Base-by-base conservation (phyloP, 2,888 invertebrate species). In the Lathronympha strigana region DNA sequence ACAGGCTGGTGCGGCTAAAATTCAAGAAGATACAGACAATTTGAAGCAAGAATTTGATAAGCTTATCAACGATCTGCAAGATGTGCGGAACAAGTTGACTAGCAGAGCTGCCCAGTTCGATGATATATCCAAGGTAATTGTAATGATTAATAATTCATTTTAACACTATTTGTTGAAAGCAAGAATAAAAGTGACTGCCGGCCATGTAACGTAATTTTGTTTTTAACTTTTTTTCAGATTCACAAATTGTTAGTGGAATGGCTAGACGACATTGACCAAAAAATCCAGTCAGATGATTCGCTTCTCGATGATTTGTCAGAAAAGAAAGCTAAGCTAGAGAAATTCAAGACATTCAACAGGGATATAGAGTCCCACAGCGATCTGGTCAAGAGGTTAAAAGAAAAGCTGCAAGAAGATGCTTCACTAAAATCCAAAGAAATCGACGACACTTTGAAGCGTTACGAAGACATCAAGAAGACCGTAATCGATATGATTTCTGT, bases 21-120 rank as follows among this genome's bases (percentile, higher is more conserved):
- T 98, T 66, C 95, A 97, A 78, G 98, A 98, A 80, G 97, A 98
- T 76, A 98, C 98, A 0, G 98, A 98, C 79, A 95, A 94, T 70
- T 88, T 98, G 23, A 97, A 97, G 79, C 94, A 95, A 75, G 98
- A 98, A 82, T 98, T 98, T 82, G 98, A 98, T 71, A 97, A 96
- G 78, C 87, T 98, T 3, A 93, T 98, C 54, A 92, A 93, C 25
- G 97, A 97, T 77, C 94, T 97, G 17, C 96, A 96, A 80, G 95
- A 97, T 63, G 94, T 95, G 63, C 94, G 96, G 67, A 96, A 94
- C 76, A 95, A 94, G 73, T 84, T 98, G 40, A 94, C 96, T 15
- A 94, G 92, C 47, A 94, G 97, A 72, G 95, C 96, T 0, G 90
- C 95, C 0, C 95, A 97, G 75, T 93, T 98, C 70, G 97, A 98